phyloP scores from a whole-genome alignment of 2,888 invertebrate species.

The Teleogryllus oceanicus region DNA sequence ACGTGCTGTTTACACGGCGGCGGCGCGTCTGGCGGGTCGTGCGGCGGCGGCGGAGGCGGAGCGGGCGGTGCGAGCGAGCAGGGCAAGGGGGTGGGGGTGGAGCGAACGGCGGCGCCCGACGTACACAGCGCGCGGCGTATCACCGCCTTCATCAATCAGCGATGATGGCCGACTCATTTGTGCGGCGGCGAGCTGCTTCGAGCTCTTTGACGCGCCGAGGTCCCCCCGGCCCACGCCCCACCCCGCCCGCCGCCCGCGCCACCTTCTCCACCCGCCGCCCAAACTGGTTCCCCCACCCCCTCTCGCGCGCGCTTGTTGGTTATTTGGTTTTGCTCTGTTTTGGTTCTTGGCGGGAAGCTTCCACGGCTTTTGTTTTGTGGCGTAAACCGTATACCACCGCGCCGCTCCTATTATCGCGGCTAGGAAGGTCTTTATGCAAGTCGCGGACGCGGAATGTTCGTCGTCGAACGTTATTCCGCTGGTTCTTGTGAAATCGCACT shows the following conservation, averaged over 20 bases:
- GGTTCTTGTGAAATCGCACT: no score
- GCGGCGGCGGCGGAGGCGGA: neutral
- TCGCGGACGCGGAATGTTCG: no score
- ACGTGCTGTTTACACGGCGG: constrained; percentile 1
- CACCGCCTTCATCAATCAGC: constrained; percentile 18
- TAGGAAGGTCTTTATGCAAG: no score
- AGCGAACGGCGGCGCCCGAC: no score
- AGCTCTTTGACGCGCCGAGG: neutral
- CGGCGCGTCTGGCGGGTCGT: neutral
- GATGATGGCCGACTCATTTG: constrained; percentile 9
- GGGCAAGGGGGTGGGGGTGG: neutral
- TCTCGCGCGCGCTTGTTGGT: neutral
- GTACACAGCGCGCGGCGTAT: neutral
- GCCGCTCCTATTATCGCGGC: no score
- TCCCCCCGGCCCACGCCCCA: neutral
- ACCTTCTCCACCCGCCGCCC: neutral
- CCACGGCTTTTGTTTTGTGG: no score
- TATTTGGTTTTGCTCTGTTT: neutral
- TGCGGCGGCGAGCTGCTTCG: neutral
- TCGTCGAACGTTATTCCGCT: no score
- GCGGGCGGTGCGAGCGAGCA: neutral
- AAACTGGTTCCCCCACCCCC: neutral
- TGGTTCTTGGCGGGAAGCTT: no score
- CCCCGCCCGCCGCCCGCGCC: neutral
- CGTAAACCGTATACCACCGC: no score